phyloP scores from a whole-genome alignment of 2,797 vertebrate genomes.

The Aphelocoma californica region DNA sequence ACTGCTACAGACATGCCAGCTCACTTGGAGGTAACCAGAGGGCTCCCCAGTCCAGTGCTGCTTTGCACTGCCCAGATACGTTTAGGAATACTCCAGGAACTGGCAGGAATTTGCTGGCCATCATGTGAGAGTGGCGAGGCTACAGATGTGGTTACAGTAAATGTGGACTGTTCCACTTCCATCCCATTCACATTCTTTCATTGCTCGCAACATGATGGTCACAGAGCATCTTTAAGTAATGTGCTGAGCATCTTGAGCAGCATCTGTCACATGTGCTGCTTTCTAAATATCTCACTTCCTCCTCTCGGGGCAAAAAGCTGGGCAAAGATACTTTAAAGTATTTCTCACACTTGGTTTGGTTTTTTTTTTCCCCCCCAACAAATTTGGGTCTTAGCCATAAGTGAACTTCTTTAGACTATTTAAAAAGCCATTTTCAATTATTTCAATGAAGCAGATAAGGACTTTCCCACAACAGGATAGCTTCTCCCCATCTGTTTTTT shows the following conservation, averaged over 20 bases:
- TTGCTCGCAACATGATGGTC: not conserved
- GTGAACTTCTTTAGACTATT: not conserved
- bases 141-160: constrained; percentile 25
- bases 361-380: not conserved
- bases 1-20: constrained; percentile 8
- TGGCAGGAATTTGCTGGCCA: not conserved
- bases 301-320: constrained; percentile 16
- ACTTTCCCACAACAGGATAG: not conserved
- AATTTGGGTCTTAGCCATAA: not conserved
- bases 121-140: not conserved
- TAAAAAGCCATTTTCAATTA: not conserved
- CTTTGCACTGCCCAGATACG: not conserved
- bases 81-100: not conserved
- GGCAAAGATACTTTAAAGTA: not conserved
- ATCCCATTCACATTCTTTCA: not conserved
- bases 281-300: constrained; percentile 31
- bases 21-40: constrained; percentile 23
- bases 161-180: not conserved
- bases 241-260: constrained; percentile 36
- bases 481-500: not conserved
- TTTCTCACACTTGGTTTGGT: not conserved
- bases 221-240: constrained; percentile 27
- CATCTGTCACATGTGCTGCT: constrained; percentile 29
- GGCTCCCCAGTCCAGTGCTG: not conserved
- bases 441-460: not conserved